Percentiles rank a stretch among this genome's conserved stretches.
Conservation (phyloP, 2,888 invertebrate genomes). For the Panopea generosa region DNA sequence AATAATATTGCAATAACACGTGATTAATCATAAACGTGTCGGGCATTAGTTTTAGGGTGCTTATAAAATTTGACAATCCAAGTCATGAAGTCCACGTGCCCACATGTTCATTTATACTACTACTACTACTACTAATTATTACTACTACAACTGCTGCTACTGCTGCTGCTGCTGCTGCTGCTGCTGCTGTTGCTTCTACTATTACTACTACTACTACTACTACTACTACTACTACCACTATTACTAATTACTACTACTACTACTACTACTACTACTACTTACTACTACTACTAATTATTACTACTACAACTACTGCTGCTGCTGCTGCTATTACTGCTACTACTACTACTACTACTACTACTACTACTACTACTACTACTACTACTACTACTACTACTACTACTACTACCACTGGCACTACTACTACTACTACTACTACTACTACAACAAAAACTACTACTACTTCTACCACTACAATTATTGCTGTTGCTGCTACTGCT, state of each 20-base stretch:
- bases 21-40: too few relatives aligned
- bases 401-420: constrained; percentile 31
- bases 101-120: too few relatives aligned
- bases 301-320: constrained; percentile 25
- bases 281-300: too few relatives aligned
- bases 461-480: too few relatives aligned
- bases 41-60: too few relatives aligned
- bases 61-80: constrained; percentile 10
- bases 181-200: too few relatives aligned
- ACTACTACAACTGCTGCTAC: background rate
- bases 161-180: background rate
- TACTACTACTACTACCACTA: background rate
- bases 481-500: too few relatives aligned
- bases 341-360: constrained; percentile 32
- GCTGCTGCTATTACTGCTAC: constrained; percentile 31
- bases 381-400: constrained; percentile 38
- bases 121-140: too few relatives aligned
- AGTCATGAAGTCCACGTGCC: background rate
- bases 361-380: constrained; percentile 32
- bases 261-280: too few relatives aligned
- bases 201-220: constrained; percentile 7
- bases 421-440: constrained; percentile 25
- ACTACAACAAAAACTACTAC: too few relatives aligned
- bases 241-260: too few relatives aligned
- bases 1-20: too few relatives aligned